These are phyloP conservation scores for Melieria omissa DNA, from an alignment of 2,888 invertebrate species.

Conservation along the genomic window DNA sequence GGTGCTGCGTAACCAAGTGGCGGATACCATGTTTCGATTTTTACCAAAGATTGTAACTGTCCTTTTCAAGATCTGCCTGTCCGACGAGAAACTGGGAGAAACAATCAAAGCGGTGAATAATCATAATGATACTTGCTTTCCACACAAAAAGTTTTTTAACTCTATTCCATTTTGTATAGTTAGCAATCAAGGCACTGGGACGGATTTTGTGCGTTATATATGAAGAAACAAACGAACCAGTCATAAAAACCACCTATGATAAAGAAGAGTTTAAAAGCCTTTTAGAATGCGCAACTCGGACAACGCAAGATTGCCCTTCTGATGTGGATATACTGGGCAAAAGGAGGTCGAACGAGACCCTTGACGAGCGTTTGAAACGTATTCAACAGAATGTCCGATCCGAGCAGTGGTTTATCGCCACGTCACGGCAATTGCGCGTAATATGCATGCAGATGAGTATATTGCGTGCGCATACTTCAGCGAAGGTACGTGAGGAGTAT, in stretches of 20 bases:
- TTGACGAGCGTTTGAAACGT: conserved; percentile 50
- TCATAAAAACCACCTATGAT: conserved; percentile 50
- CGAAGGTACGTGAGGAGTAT: conserved; percentile 73
- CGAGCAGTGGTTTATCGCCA: conserved; percentile 66
- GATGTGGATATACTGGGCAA: conserved; percentile 50
- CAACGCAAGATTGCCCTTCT: background rate
- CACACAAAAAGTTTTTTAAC: background rate
- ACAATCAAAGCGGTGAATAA: conserved; percentile 69
- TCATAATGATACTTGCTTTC: background rate
- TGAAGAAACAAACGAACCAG: conserved; percentile 59
- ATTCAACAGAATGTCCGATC: conserved; percentile 55
- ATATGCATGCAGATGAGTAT: conserved; percentile 67
- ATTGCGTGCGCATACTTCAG: conserved; percentile 72
- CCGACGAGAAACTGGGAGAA: conserved; percentile 71
- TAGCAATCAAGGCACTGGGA: conserved; percentile 57
- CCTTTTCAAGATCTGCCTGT: conserved; percentile 68
- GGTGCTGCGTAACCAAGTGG: conserved; percentile 69
- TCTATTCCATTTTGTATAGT: conserved; percentile 44
- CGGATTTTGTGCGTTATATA: conserved; percentile 60
- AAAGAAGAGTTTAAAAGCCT: conserved; percentile 49
- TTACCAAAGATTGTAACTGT: conserved; percentile 72
- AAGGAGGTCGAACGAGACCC: conserved; percentile 46
- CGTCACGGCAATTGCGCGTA: conserved; percentile 57
- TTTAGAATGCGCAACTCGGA: conserved; percentile 16
- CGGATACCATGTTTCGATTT: conserved; percentile 71